Evolutionary conservation across 2,888 invertebrate species (phyloP).

Genomic region (Drosophila greeni): DNA sequence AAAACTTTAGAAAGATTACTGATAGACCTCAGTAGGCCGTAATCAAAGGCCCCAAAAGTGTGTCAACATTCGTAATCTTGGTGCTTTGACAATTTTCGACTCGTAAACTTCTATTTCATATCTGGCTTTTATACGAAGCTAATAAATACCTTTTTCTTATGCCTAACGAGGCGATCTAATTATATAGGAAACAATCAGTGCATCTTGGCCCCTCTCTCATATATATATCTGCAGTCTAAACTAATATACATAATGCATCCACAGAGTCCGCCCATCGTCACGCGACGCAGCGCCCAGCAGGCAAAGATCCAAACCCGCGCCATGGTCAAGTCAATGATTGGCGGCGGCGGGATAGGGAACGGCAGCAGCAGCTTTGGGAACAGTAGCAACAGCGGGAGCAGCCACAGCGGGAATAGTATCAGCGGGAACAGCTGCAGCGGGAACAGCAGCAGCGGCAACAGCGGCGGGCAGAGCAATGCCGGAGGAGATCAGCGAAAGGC

Average conservation of each 20-base stretch:
- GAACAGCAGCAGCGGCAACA: constrained; percentile 28
- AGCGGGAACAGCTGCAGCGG: constrained; percentile 16
- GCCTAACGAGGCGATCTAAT: not conserved
- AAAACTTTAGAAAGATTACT: no score
- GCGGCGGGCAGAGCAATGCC: constrained; percentile 28
- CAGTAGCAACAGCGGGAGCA: no score
- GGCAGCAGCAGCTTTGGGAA: no score
- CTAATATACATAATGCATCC: not conserved
- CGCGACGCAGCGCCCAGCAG: constrained; percentile 82
- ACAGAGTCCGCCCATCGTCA: constrained; percentile 80
- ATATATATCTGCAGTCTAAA: not conserved
- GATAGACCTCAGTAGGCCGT: not conserved
- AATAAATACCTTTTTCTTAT: no score
- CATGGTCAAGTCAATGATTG: no score
- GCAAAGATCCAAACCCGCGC: constrained; percentile 84
- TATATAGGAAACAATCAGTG: not conserved
- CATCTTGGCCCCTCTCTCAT: not conserved
- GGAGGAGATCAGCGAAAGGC: constrained; percentile 34
- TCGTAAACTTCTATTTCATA: not conserved
- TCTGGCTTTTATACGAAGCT: not conserved
- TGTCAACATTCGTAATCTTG: not conserved
- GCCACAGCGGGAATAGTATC: constrained; percentile 4
- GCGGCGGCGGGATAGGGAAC: no score
- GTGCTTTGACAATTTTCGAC: not conserved
- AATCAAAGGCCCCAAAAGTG: constrained; percentile 4